Conservation (phyloP, 2,113 vertebrate genomes). For the Xiphophorus hellerii region DNA sequence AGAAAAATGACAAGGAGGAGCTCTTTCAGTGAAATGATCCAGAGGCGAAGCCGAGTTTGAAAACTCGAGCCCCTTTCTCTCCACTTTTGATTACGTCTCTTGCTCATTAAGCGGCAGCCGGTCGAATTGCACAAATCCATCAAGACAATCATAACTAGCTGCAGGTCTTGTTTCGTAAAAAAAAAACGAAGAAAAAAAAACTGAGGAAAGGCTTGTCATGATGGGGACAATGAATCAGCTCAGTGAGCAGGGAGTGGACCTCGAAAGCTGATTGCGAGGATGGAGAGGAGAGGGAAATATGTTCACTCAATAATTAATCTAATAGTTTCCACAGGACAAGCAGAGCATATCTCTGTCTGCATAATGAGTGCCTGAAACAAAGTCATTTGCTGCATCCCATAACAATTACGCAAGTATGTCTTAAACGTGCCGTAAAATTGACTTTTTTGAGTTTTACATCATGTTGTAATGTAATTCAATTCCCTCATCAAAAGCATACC, state of each 20-base stretch:
- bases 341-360: slow-evolving; percentile 64
- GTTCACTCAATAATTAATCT: slow-evolving; percentile 76
- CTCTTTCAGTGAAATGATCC: slow-evolving; percentile 49
- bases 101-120: slow-evolving; percentile 62
- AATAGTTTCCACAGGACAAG: slow-evolving; percentile 76
- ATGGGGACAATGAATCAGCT: slow-evolving; percentile 61
- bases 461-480: too few species aligned
- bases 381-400: slow-evolving; percentile 61
- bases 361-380: slow-evolving; percentile 74
- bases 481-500: too few species aligned
- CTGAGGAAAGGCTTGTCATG: slow-evolving; percentile 48
- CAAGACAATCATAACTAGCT: slow-evolving; percentile 74
- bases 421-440: slow-evolving; percentile 4
- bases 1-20: slow-evolving; percentile 36
- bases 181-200: neutral
- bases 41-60: slow-evolving; percentile 27
- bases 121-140: slow-evolving; percentile 68
- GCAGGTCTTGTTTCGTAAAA: slow-evolving; percentile 63
- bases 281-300: slow-evolving; percentile 63
- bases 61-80: slow-evolving; percentile 35
- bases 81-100: slow-evolving; percentile 53
- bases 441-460: too few species aligned
- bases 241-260: slow-evolving; percentile 65
- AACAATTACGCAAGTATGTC: slow-evolving; percentile 42
- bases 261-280: slow-evolving; percentile 59